A percentile compares a stretch with the other conserved stretches of the same genome.
These are phyloP conservation scores for Tachina grossa DNA, from an alignment of 2,888 invertebrate species.

Conservation along the genomic window DNA sequence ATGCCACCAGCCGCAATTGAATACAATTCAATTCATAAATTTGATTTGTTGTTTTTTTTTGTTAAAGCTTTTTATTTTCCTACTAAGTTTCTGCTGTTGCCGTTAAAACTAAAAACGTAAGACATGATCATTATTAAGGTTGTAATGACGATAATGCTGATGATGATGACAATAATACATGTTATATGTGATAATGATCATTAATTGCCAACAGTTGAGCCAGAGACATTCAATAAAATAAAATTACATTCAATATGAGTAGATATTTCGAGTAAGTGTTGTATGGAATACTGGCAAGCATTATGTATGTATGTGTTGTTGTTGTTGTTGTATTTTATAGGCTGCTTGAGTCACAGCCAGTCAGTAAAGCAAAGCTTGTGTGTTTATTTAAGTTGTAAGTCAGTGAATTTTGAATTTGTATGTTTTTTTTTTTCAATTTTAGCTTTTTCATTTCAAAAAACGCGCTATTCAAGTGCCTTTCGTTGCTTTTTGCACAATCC, in stretches of 20 bases:
- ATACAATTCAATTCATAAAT: slow-evolving; percentile 63
- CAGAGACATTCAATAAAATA: slow-evolving; percentile 19
- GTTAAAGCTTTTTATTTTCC: slow-evolving; percentile 18
- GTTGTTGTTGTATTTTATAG: slow-evolving; percentile 33
- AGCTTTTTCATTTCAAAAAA: slow-evolving; percentile 20
- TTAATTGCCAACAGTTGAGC: slow-evolving; percentile 43
- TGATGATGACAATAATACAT: neutral
- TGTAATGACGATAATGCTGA: slow-evolving; percentile 13
- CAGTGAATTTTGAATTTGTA: slow-evolving; percentile 10
- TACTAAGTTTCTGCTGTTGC: neutral
- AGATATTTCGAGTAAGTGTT: slow-evolving; percentile 10
- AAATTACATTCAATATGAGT: neutral
- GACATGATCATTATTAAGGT: slow-evolving; percentile 7
- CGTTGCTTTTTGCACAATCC: slow-evolving; percentile 79
- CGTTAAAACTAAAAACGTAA: slow-evolving; percentile 20
- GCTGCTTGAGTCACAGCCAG: slow-evolving; percentile 9
- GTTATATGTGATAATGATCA: slow-evolving; percentile 49
- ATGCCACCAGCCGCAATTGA: slow-evolving; percentile 19
- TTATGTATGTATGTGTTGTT: slow-evolving; percentile 2
- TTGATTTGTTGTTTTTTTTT: slow-evolving; percentile 34
- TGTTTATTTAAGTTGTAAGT: slow-evolving; percentile 20
- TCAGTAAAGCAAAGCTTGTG: slow-evolving; percentile 28
- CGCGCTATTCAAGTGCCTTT: slow-evolving; percentile 62
- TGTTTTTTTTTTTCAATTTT: slow-evolving; percentile 18
- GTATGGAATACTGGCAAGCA: slow-evolving; percentile 14